phyloP scores from a whole-genome alignment of 2,113 vertebrate species.

The Promerops cafer region DNA sequence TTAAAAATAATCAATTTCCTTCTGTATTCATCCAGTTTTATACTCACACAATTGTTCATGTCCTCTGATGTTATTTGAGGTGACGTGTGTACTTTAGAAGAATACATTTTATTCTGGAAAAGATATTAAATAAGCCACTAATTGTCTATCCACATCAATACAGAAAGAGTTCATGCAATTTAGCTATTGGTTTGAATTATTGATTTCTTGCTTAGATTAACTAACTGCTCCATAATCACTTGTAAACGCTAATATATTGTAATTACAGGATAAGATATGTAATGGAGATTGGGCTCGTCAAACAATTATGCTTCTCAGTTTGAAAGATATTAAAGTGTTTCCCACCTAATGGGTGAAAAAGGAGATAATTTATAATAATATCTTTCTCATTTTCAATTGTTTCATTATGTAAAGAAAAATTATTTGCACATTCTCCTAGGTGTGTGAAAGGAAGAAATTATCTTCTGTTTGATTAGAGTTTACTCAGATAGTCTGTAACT shows the following conservation, averaged over 20 bases:
- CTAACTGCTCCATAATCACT: slow-evolving; percentile 47
- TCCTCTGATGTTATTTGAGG: neutral
- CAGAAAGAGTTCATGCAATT: slow-evolving; percentile 23
- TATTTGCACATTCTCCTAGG: neutral
- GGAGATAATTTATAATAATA: slow-evolving; percentile 36
- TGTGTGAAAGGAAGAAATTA: neutral
- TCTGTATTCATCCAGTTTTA: neutral
- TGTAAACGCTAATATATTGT: slow-evolving; percentile 52
- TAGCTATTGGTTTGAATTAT: slow-evolving; percentile 64
- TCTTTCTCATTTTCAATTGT: slow-evolving; percentile 29
- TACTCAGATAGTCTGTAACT: neutral
- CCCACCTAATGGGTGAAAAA: slow-evolving; percentile 35
- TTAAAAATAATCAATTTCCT: neutral
- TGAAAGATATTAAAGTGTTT: slow-evolving; percentile 52
- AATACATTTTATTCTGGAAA: neutral
- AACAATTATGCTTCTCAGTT: slow-evolving; percentile 60
- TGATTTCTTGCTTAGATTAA: slow-evolving; percentile 67
- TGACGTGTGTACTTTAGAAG: neutral
- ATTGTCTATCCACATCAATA: neutral
- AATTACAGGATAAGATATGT: slow-evolving; percentile 57
- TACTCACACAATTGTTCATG: neutral
- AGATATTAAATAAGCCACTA: neutral
- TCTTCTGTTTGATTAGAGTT: neutral
- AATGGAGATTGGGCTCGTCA: slow-evolving; percentile 45
- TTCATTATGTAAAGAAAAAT: slow-evolving; percentile 11